phyloP scores from a whole-genome alignment of 2,113 vertebrate genomes.

The Neopipo cinnamomea region DNA sequence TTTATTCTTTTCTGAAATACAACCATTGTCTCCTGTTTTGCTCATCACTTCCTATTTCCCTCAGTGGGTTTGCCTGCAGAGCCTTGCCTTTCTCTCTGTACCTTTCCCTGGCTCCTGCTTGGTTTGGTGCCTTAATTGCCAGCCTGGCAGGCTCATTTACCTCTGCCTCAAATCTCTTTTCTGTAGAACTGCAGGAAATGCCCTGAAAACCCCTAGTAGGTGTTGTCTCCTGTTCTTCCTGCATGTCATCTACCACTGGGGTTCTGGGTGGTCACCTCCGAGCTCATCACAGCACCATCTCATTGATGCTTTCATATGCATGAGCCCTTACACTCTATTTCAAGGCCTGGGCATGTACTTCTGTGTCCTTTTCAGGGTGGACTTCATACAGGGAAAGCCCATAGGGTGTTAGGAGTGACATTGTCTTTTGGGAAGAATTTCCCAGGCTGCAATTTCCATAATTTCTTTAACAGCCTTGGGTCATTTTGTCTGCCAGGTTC shows the following conservation, averaged over 20 bases:
- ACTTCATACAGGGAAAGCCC: not conserved
- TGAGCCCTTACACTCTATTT: not conserved
- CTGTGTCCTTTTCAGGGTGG: not conserved
- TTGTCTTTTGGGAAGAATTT: not conserved
- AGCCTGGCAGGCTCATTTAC: not conserved
- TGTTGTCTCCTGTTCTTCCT: not conserved
- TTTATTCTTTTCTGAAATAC: not conserved
- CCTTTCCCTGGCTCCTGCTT: not conserved
- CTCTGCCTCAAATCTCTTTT: not conserved
- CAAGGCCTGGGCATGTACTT: not conserved
- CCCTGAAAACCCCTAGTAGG: not conserved
- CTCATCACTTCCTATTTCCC: not conserved
- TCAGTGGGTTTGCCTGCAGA: not conserved
- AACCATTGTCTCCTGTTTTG: not conserved
- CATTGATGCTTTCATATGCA: not conserved
- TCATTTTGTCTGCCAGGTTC: not conserved
- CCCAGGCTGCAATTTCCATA: not conserved
- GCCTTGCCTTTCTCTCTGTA: not conserved
- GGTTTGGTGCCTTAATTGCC: not conserved
- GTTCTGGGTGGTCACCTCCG: rapidly evolving
- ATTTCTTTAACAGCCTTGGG: not conserved
- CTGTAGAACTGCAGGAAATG: not conserved
- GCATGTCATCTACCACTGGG: rapidly evolving
- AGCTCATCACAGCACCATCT: not conserved
- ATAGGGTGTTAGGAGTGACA: not conserved